Conservation (phyloP, 2,888 invertebrate genomes). For the Troglohyphantes excavatus region DNA sequence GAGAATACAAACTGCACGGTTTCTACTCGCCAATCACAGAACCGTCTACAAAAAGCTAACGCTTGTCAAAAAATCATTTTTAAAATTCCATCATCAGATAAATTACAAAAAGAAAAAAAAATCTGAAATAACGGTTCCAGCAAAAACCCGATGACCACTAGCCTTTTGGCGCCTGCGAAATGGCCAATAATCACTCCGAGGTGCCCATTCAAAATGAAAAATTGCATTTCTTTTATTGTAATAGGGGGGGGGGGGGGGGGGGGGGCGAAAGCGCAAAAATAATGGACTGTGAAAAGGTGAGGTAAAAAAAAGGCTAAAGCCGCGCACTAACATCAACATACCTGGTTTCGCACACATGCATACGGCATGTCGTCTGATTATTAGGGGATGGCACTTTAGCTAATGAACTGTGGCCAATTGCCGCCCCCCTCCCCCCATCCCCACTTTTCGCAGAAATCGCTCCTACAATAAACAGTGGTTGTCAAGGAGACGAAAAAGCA, state of each 20-base stretch:
- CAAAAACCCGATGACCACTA: too few relatives aligned
- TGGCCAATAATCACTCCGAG: too few relatives aligned
- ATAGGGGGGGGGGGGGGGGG: background rate
- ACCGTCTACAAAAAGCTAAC: too few relatives aligned
- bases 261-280: background rate
- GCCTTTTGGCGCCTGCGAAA: too few relatives aligned
- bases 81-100: too few relatives aligned
- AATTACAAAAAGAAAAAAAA: too few relatives aligned
- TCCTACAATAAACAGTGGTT: conserved; percentile 72
- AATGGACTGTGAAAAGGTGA: background rate
- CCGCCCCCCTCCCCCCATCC: conserved; percentile 21
- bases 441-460: conserved; percentile 70
- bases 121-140: too few relatives aligned
- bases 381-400: conserved; percentile 72
- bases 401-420: conserved; percentile 76
- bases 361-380: conserved; percentile 69
- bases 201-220: too few relatives aligned
- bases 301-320: conserved; percentile 1
- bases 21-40: too few relatives aligned
- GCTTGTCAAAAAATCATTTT: too few relatives aligned
- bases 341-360: conserved; percentile 56
- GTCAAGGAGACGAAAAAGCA: conserved; percentile 69
- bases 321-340: conserved; percentile 65
- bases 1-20: too few relatives aligned
- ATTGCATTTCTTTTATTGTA: background rate